Percentiles rank a stretch among this genome's conserved stretches.
Conservation (phyloP, 2,888 invertebrate genomes). For the Rhagophthalmus giganteus region DNA sequence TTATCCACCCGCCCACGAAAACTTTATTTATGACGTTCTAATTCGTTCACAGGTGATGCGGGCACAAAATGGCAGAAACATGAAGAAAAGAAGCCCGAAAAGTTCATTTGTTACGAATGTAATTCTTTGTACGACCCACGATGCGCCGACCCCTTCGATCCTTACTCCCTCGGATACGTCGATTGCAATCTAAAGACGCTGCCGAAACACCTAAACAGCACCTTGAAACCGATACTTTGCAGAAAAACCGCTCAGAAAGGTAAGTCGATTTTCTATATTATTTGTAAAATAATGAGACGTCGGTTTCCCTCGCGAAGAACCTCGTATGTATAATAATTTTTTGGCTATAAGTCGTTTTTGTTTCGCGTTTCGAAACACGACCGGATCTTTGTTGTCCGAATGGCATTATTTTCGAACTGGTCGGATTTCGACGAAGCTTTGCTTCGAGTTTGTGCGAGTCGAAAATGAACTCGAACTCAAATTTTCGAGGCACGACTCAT, state of each 20-base stretch:
- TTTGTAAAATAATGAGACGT: too few relatives aligned
- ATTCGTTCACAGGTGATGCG: slow-evolving; percentile 17
- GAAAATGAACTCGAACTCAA: too few relatives aligned
- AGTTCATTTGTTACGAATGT: slow-evolving; percentile 84
- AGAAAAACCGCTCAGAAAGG: slow-evolving; percentile 66
- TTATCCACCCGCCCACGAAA: background rate
- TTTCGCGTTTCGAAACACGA: too few relatives aligned
- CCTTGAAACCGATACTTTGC: slow-evolving; percentile 67
- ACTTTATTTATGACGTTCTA: background rate
- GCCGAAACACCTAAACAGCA: slow-evolving; percentile 62
- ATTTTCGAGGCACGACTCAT: too few relatives aligned
- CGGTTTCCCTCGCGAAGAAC: too few relatives aligned
- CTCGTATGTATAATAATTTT: too few relatives aligned
- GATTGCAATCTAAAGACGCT: slow-evolving; percentile 79
- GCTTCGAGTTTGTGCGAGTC: too few relatives aligned
- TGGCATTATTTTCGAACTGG: too few relatives aligned
- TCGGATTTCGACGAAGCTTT: background rate
- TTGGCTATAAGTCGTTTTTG: background rate
- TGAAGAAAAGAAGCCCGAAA: slow-evolving; percentile 36
- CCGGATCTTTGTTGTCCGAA: too few relatives aligned
- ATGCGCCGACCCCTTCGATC: slow-evolving; percentile 86
- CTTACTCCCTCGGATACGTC: slow-evolving; percentile 80
- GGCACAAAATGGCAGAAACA: slow-evolving; percentile 30
- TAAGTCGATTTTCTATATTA: slow-evolving; percentile 39
- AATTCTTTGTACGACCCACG: slow-evolving; percentile 89